Percentiles rank a stretch among this genome's conserved stretches.
phyloP scores from a whole-genome alignment of 2,113 vertebrate genomes.

The Sylvietta virens region DNA sequence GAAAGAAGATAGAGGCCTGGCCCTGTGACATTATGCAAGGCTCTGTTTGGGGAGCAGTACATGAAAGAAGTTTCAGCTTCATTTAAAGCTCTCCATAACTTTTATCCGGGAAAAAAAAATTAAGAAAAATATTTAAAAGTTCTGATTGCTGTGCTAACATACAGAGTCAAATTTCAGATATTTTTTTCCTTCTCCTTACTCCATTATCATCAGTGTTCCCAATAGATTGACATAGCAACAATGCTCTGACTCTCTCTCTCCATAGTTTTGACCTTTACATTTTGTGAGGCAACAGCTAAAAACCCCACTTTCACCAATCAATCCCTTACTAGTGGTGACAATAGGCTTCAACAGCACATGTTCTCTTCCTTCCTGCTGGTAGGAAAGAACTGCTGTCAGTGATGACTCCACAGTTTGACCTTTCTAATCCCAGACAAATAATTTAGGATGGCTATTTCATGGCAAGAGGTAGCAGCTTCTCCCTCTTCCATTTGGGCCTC shows the following conservation, averaged over 20 bases:
- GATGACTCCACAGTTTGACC: neutral
- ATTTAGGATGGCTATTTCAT: neutral
- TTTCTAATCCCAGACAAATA: neutral
- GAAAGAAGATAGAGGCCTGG: neutral
- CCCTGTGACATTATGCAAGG: neutral
- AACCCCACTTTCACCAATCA: neutral
- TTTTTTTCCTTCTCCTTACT: neutral
- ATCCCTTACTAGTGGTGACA: neutral
- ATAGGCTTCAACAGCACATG: neutral
- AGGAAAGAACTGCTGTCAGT: neutral
- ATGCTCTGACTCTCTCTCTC: neutral
- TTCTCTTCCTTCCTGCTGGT: neutral
- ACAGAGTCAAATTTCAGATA: neutral
- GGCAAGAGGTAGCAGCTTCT: neutral
- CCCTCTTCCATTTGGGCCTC: neutral
- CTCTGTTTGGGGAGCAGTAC: neutral
- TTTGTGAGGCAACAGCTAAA: neutral
- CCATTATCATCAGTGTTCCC: neutral
- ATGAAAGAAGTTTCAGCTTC: neutral
- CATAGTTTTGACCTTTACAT: neutral
- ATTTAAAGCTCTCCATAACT: neutral
- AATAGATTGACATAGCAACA: fast-evolving
- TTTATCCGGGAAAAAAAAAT: neutral
- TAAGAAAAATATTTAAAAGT: too few relatives aligned
- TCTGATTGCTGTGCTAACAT: neutral